A percentile compares a stretch with the other conserved stretches of the same genome.
These are phyloP conservation scores for Taeniopygia guttata DNA, from an alignment of 2,797 vertebrate genomes.

Conservation along the genomic window DNA sequence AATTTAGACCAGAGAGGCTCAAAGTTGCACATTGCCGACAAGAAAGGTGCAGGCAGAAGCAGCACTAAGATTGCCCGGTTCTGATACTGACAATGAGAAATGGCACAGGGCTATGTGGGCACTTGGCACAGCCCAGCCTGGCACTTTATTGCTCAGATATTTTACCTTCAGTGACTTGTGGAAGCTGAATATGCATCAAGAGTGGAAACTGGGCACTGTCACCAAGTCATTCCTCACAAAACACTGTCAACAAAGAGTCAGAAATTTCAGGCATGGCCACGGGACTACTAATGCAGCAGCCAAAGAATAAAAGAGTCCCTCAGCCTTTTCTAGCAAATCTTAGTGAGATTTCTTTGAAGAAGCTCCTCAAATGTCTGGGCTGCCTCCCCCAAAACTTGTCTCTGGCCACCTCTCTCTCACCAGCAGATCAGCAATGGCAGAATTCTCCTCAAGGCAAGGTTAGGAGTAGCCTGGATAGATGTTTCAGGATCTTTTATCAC, in stretches of 20 bases:
- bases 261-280: neutral
- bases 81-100: rapidly evolving
- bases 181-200: neutral
- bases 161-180: neutral
- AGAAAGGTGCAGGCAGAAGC: neutral
- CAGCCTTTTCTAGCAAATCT: neutral
- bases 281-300: neutral
- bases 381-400: neutral
- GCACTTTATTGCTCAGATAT: neutral
- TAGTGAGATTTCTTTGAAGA: neutral
- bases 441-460: neutral
- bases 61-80: neutral
- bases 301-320: neutral
- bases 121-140: neutral
- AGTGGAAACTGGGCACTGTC: neutral
- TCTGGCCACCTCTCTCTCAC: neutral
- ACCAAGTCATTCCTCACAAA: neutral
- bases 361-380: neutral
- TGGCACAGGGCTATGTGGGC: neutral
- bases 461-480: slow-evolving; percentile 15
- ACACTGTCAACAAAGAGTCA: neutral
- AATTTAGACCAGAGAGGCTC: neutral
- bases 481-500: slow-evolving; percentile 28
- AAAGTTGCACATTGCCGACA: neutral
- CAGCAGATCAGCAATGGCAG: neutral